A percentile compares a stretch with the other conserved stretches of the same genome.
These are phyloP conservation scores for Chlorops oryzae DNA, from an alignment of 1,140 invertebrate genomes.

Conservation along the genomic window DNA sequence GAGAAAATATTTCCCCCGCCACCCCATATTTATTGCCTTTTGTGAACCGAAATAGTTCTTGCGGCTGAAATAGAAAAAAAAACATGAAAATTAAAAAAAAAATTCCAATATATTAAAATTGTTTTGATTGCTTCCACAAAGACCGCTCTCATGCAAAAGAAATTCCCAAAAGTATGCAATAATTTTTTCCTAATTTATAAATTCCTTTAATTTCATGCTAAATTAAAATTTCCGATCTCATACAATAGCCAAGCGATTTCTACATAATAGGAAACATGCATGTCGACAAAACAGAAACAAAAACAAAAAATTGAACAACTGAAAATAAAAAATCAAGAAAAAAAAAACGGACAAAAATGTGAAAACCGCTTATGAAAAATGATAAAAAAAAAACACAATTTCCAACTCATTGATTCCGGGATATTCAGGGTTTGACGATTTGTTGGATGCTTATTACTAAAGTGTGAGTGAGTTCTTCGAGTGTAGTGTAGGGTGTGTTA, in stretches of 20 bases:
- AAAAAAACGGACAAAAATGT: not conserved
- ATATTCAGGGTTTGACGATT: conserved; percentile 14
- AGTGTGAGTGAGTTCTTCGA: not conserved
- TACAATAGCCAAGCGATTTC: not conserved
- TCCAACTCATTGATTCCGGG: conserved; percentile 42
- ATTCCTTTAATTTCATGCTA: conserved; percentile 11
- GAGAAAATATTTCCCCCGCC: too few relatives aligned
- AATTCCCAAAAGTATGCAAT: not conserved
- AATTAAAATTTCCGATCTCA: conserved; percentile 18
- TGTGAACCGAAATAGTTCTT: too few relatives aligned
- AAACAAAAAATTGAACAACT: not conserved
- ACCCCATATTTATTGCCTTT: too few relatives aligned
- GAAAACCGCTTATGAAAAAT: too few relatives aligned
- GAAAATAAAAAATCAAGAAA: not conserved
- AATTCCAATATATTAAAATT: not conserved
- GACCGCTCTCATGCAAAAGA: not conserved
- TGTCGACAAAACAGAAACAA: not conserved
- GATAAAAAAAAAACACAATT: conserved; percentile 25
- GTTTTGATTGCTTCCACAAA: not conserved
- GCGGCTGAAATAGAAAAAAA: too few relatives aligned
- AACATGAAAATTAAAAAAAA: too few relatives aligned
- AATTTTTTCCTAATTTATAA: not conserved
- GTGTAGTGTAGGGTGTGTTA: not conserved
- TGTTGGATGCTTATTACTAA: not conserved
- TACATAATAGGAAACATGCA: not conserved